These are phyloP conservation scores for Pyralis farinalis DNA, from an alignment of 2,888 invertebrate genomes.

Conservation along the genomic window DNA sequence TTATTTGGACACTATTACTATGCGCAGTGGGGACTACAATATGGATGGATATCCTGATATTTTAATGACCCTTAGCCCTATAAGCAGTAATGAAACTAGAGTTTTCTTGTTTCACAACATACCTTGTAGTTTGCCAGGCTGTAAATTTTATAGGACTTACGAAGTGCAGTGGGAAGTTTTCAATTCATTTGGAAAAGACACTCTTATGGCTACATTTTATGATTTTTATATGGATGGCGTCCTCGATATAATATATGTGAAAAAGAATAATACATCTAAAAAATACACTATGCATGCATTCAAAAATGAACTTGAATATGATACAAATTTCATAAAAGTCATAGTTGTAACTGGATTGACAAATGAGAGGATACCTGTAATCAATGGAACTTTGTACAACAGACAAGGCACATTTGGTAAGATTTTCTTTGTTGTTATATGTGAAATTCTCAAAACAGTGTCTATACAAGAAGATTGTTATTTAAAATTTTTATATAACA, in stretches of 20 bases:
- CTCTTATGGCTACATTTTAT: constrained; percentile 94
- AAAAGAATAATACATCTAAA: constrained; percentile 68
- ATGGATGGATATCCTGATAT: constrained; percentile 98
- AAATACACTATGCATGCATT: constrained; percentile 87
- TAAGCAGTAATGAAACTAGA: constrained; percentile 69
- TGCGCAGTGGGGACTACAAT: constrained; percentile 95
- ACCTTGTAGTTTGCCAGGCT: constrained; percentile 83
- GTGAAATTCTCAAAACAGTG: no score
- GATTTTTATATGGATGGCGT: constrained; percentile 97
- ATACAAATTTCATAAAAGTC: constrained; percentile 97
- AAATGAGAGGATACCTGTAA: constrained; percentile 85
- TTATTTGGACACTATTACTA: constrained; percentile 88
- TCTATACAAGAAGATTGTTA: background rate
- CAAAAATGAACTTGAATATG: constrained; percentile 93
- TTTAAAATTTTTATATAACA: constrained; percentile 4
- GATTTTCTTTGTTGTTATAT: constrained; percentile 19
- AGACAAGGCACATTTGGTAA: constrained; percentile 89
- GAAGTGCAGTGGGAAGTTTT: constrained; percentile 88
- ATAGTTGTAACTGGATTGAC: constrained; percentile 93
- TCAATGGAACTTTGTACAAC: constrained; percentile 87
- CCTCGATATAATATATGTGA: constrained; percentile 92
- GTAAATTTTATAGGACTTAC: constrained; percentile 87
- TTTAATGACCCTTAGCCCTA: constrained; percentile 85
- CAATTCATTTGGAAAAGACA: constrained; percentile 85
- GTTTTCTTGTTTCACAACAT: constrained; percentile 91